These are phyloP conservation scores for Melolontha melolontha DNA, from an alignment of 2,888 invertebrate species.

Conservation along the genomic window DNA sequence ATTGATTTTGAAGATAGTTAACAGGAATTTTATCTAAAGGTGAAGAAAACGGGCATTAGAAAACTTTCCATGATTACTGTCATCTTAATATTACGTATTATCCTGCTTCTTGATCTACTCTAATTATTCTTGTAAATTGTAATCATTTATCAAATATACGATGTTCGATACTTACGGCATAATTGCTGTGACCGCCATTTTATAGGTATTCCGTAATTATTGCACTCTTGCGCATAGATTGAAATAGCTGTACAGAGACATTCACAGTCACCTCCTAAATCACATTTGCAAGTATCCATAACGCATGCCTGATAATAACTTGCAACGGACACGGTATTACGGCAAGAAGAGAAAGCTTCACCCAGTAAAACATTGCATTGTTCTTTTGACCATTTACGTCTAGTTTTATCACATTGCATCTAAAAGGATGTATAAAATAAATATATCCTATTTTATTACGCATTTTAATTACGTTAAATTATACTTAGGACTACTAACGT, in stretches of 20 bases:
- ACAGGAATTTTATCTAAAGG: too few relatives aligned
- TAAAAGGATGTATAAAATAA: neutral
- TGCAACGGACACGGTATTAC: neutral
- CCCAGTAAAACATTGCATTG: neutral
- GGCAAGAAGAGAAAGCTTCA: conserved; percentile 1
- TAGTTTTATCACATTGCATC: neutral
- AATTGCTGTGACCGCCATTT: conserved; percentile 5
- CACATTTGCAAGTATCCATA: conserved; percentile 21
- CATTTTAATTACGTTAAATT: too few relatives aligned
- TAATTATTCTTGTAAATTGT: too few relatives aligned
- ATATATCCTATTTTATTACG: too few relatives aligned
- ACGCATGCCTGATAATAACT: conserved; percentile 24
- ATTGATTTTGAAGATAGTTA: too few relatives aligned
- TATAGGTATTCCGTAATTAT: conserved; percentile 11
- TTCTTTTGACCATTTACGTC: neutral
- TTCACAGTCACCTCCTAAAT: conserved; percentile 26
- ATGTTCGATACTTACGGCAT: conserved; percentile 15
- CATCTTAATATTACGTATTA: too few relatives aligned
- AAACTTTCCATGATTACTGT: too few relatives aligned
- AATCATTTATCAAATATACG: too few relatives aligned
- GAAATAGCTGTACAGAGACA: conserved; percentile 7
- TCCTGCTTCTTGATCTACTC: too few relatives aligned
- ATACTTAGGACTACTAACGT: too few relatives aligned
- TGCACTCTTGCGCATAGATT: conserved; percentile 7
- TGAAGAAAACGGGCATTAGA: too few relatives aligned